Evolutionary conservation across 2,797 vertebrate species (phyloP).

Genomic region (Cryptoprocta ferox): DNA sequence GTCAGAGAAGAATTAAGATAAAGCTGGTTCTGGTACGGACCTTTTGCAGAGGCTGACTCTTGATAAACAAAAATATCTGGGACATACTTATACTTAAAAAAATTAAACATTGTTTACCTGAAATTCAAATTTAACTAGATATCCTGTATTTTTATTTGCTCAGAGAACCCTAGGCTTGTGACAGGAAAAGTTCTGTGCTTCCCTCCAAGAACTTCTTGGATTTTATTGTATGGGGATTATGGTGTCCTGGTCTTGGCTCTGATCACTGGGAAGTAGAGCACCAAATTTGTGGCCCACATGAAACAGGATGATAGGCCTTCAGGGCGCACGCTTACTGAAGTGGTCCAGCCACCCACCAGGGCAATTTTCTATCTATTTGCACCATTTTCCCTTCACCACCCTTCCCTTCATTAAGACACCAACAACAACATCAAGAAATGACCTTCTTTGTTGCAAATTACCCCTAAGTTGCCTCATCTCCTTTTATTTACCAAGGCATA

Average conservation of each 20-base stretch:
- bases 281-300: rapidly evolving
- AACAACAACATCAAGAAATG: not conserved
- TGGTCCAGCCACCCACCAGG: rapidly evolving
- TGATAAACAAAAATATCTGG: not conserved
- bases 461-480: not conserved
- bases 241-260: not conserved
- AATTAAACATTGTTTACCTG: not conserved
- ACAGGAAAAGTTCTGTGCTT: not conserved
- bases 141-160: constrained; percentile 7
- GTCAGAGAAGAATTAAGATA: not conserved
- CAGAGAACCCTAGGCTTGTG: not conserved
- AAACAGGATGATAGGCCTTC: rapidly evolving
- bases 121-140: not conserved
- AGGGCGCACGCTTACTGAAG: rapidly evolving
- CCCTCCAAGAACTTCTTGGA: not conserved
- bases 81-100: not conserved
- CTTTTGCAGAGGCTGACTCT: not conserved
- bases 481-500: not conserved
- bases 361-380: not conserved
- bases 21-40: rapidly evolving
- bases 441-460: not conserved
- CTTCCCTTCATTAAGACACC: not conserved
- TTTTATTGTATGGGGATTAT: not conserved
- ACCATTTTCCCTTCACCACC: not conserved
- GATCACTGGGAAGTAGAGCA: not conserved